Percentiles rank a stretch among this genome's conserved stretches.
These are phyloP conservation scores for Acrocyrtus sp. DNA, from an alignment of 2,888 invertebrate species.

Conservation along the genomic window DNA sequence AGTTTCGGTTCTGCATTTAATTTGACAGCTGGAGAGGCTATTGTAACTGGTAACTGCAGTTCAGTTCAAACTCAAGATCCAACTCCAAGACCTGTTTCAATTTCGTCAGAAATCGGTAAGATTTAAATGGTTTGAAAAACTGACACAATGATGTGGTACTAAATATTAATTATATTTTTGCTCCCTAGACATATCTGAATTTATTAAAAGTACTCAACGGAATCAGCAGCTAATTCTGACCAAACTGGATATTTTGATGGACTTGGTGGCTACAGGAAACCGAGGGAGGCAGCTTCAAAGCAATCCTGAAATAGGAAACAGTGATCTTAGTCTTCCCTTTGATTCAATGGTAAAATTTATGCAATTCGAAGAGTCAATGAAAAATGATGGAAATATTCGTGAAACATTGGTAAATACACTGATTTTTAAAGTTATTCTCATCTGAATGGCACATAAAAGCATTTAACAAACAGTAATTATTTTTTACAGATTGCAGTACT, in stretches of 20 bases:
- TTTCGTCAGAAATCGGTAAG: neutral
- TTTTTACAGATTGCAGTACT: conserved; percentile 1
- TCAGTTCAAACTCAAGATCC: neutral
- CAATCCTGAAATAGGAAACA: neutral
- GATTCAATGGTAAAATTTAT: neutral
- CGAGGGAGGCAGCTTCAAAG: neutral
- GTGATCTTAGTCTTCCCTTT: conserved; percentile 6
- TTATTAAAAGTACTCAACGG: neutral
- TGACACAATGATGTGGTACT: too few relatives aligned
- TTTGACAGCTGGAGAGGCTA: neutral
- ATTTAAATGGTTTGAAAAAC: too few relatives aligned
- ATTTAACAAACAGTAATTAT: too few relatives aligned
- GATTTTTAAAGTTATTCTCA: conserved; percentile 1
- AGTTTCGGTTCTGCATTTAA: too few relatives aligned
- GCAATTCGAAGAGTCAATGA: neutral
- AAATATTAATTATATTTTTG: too few relatives aligned
- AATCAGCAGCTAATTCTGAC: neutral
- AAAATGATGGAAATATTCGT: neutral
- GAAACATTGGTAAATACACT: neutral
- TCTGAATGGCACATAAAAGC: too few relatives aligned
- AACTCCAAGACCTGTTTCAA: neutral
- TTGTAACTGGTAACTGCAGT: neutral
- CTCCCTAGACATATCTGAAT: neutral
- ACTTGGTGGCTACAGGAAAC: neutral
- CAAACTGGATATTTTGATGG: neutral